phyloP scores from a whole-genome alignment of 2,888 invertebrate genomes.

The Halictus ligatus region DNA sequence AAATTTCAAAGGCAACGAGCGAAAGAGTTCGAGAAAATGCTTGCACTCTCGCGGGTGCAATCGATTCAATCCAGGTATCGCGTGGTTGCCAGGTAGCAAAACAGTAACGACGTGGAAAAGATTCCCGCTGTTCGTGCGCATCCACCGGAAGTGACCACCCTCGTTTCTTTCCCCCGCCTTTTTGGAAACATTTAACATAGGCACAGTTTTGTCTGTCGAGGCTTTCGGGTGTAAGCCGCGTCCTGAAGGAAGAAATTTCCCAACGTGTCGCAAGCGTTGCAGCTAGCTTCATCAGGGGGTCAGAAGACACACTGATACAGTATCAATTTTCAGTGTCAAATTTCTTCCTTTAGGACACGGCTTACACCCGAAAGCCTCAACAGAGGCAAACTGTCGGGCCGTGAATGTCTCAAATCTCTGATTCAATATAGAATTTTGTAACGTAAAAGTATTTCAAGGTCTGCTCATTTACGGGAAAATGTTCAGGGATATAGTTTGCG shows the following conservation, averaged over 20 bases:
- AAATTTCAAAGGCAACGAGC: not conserved
- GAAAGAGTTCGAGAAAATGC: not conserved
- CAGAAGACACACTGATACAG: too few relatives aligned
- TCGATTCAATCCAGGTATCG: not conserved
- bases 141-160: not conserved
- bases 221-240: too few relatives aligned
- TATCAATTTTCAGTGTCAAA: too few relatives aligned
- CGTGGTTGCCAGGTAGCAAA: constrained; percentile 2
- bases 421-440: too few relatives aligned
- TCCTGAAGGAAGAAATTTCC: too few relatives aligned
- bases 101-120: not conserved
- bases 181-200: not conserved
- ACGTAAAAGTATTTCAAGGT: not conserved
- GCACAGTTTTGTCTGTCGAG: too few relatives aligned
- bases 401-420: too few relatives aligned
- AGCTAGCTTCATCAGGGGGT: too few relatives aligned
- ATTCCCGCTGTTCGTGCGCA: not conserved
- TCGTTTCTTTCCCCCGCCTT: not conserved
- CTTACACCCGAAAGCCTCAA: too few relatives aligned
- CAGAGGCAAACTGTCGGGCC: too few relatives aligned
- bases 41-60: not conserved
- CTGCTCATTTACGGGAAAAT: not conserved
- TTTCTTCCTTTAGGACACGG: too few relatives aligned
- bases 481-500: not conserved
- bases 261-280: too few relatives aligned